phyloP scores from a whole-genome alignment of 1,140 invertebrate species.

The Aphaenogaster rudis region DNA sequence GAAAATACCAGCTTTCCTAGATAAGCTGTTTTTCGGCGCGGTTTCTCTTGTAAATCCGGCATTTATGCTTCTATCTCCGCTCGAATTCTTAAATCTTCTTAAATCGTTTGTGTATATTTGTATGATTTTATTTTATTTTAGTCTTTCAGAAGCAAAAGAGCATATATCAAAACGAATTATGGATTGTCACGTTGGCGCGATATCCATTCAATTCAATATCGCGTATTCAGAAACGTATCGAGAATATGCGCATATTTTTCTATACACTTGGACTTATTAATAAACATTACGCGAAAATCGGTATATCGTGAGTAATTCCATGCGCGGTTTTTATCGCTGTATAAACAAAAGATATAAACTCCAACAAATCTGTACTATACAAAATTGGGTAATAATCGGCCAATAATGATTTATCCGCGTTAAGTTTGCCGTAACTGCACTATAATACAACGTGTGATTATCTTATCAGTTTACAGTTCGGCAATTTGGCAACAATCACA shows the following conservation, averaged over 20 bases:
- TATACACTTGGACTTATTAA: constrained; percentile 59
- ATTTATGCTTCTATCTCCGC: not conserved
- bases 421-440: constrained; percentile 19
- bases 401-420: not conserved
- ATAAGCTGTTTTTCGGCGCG: not conserved
- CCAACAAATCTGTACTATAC: constrained; percentile 9
- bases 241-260: constrained; percentile 61
- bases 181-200: constrained; percentile 58
- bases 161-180: constrained; percentile 50
- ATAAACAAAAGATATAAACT: constrained; percentile 43
- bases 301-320: constrained; percentile 53
- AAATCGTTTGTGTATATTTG: constrained; percentile 5
- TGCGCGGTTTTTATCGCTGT: constrained; percentile 43
- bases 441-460: constrained; percentile 9
- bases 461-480: constrained; percentile 36
- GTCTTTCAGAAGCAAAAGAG: not conserved
- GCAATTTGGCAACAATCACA: constrained; percentile 28
- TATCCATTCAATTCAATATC: constrained; percentile 61
- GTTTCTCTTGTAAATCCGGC: constrained; percentile 4
- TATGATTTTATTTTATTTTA: constrained; percentile 36
- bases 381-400: constrained; percentile 37
- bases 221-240: constrained; percentile 41
- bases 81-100: constrained; percentile 4
- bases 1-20: not conserved
- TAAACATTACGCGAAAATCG: constrained; percentile 60